A percentile compares a stretch with the other conserved stretches of the same genome.
These are phyloP conservation scores for Toxotes lorentzi DNA, from an alignment of 2,797 vertebrate species.

Conservation along the genomic window DNA sequence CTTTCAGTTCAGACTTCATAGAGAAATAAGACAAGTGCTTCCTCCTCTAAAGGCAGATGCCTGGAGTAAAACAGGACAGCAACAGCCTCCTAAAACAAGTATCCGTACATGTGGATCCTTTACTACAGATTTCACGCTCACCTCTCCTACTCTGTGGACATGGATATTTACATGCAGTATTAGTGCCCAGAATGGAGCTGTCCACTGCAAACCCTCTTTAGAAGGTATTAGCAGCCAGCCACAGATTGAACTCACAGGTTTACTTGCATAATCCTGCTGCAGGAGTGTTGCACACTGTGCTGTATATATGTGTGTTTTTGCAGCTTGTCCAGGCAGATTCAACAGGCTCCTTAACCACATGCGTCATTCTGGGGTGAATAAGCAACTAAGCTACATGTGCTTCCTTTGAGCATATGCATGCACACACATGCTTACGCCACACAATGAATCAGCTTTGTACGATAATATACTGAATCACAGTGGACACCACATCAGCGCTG, in stretches of 20 bases:
- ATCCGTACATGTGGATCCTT: background rate
- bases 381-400: slow-evolving; percentile 58
- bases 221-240: slow-evolving; percentile 66
- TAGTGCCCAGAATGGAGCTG: slow-evolving; percentile 23
- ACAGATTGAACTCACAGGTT: slow-evolving; percentile 67
- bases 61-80: background rate
- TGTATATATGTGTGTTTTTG: slow-evolving; percentile 34
- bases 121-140: background rate
- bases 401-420: slow-evolving; percentile 24
- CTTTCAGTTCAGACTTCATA: slow-evolving; percentile 12
- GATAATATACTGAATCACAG: slow-evolving; percentile 2
- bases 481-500: background rate
- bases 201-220: slow-evolving; percentile 57
- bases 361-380: slow-evolving; percentile 68
- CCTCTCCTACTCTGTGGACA: slow-evolving; percentile 7
- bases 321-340: slow-evolving; percentile 33
- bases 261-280: slow-evolving; percentile 69
- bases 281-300: slow-evolving; percentile 51
- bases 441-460: slow-evolving; percentile 43
- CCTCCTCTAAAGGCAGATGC: slow-evolving; percentile 9
- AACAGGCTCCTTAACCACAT: slow-evolving; percentile 55
- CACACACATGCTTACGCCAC: slow-evolving; percentile 40
- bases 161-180: slow-evolving; percentile 29
- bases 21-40: background rate
- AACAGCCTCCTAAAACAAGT: slow-evolving; percentile 13